Percentiles rank a stretch among this genome's conserved stretches.
Conservation (phyloP, 2,113 vertebrate genomes). For the Thunnus maccoyii region DNA sequence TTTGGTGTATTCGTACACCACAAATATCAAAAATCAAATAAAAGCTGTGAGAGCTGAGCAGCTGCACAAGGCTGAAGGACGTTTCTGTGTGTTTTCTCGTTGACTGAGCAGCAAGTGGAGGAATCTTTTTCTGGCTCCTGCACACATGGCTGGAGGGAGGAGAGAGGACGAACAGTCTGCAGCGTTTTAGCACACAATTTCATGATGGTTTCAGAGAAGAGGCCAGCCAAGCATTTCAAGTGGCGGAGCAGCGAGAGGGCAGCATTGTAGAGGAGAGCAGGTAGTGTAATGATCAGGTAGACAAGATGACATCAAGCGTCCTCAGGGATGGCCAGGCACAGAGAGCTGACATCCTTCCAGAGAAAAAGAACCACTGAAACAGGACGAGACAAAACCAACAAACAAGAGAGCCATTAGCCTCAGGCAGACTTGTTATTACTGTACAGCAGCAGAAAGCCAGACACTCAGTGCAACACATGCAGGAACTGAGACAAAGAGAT, state of each 20-base stretch:
- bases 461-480: constrained; percentile 5
- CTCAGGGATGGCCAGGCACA: constrained; percentile 70
- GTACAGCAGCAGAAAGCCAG: constrained; percentile 53
- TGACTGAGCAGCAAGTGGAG: constrained; percentile 59
- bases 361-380: constrained; percentile 69
- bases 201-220: constrained; percentile 78
- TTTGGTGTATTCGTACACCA: background rate
- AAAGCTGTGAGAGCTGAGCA: constrained; percentile 18
- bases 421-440: constrained; percentile 47
- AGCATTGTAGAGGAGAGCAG: constrained; percentile 75
- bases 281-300: constrained; percentile 79
- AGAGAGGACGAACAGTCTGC: constrained; percentile 54
- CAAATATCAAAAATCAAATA: constrained; percentile 22
- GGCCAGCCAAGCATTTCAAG: constrained; percentile 82
- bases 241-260: constrained; percentile 74
- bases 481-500: background rate
- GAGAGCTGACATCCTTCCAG: constrained; percentile 63
- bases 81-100: constrained; percentile 51
- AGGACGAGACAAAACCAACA: constrained; percentile 75
- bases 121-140: constrained; percentile 65
- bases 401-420: constrained; percentile 66
- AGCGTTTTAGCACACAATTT: constrained; percentile 70
- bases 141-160: constrained; percentile 57
- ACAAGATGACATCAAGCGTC: constrained; percentile 80
- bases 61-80: constrained; percentile 2